A percentile compares a stretch with the other conserved stretches of the same genome.
phyloP scores from a whole-genome alignment of 2,888 invertebrate species.

The Adela reaumurella region DNA sequence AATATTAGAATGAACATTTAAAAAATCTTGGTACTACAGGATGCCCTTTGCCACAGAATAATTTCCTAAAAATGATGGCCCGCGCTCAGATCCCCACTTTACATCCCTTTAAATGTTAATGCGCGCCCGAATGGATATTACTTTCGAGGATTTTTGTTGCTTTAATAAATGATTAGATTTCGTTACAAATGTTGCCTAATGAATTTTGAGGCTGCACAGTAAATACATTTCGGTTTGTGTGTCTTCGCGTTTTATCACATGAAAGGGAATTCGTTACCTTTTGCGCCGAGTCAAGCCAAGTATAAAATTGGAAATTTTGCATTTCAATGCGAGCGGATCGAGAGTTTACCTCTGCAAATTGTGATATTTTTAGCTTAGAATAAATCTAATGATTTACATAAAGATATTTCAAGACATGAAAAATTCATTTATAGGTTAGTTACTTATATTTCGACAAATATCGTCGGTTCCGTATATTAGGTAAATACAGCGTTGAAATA shows the following conservation, averaged over 20 bases:
- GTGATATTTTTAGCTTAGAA: no score
- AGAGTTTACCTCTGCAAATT: no score
- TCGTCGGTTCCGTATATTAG: no score
- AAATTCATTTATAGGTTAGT: no score
- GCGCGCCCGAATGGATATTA: conserved; percentile 48
- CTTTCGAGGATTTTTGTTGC: conserved; percentile 49
- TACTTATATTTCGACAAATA: no score
- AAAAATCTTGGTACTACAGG: no score
- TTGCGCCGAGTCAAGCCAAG: neutral
- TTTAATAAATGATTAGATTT: conserved; percentile 52
- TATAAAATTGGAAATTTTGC: neutral
- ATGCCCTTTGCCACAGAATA: no score
- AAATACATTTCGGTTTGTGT: conserved; percentile 17
- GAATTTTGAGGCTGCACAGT: conserved; percentile 35
- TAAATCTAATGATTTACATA: no score
- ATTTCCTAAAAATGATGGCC: no score
- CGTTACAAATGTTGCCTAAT: conserved; percentile 48
- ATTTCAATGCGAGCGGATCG: neutral
- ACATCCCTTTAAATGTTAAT: conserved; percentile 32
- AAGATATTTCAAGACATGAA: no score
- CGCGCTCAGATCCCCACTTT: conserved; percentile 7
- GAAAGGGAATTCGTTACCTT: conserved; percentile 32
- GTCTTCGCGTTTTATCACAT: conserved; percentile 24
- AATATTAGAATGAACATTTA: no score
- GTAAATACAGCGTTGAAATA: no score